Evolutionary conservation across 2,888 invertebrate species (phyloP), one percentile per base, ranked within the genome.

Genomic region (Onchidella celtica): DNA sequence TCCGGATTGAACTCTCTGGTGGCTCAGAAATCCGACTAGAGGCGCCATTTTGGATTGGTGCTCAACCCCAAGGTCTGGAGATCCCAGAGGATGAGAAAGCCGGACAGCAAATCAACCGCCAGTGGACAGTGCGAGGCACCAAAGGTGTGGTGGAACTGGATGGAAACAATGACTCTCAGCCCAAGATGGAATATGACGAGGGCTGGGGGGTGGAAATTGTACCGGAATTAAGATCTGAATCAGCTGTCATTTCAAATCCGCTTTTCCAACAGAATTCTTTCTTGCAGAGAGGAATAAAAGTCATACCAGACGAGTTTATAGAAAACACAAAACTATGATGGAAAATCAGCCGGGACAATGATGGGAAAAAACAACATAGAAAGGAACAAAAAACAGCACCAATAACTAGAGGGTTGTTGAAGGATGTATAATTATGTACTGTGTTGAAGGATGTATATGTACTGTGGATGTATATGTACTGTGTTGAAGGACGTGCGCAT

Each of bases 21-120:
- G 89, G 90, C 0, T 87, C 87, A n/a, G 91, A 91, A 57, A 68
- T 92, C 14, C 86, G 79, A 38, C 72, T 90, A 34, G 89, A 89
- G 79, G 84, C 91, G n/a, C 93, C 93, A 11, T 91, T 72, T 83
- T 87, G 57, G 36, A 88, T 93, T 24, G 93, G 92, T 27, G 88
- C 91, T 38, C 83, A 86, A 47, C 87, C 88, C 6, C 86, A 85
- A 17, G 89, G 87, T 1, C 83, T 88, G 11, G 89, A 88, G 79
- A 24, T 89, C 14, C 88, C 88, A 6, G 79, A 81, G 3, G 81
- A 77, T 24, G 83, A 85, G 59, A 73, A 70, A 29, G 76, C 83
- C 2, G 80, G 84, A n/a, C 68, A 69, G 0, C 83, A 83, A 38
- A 82, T 86, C 36, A 89, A 91, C 82, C 86, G 82, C 32, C 86